phyloP scores from a whole-genome alignment of 2,888 invertebrate species.

The Linnaemya vulpina region DNA sequence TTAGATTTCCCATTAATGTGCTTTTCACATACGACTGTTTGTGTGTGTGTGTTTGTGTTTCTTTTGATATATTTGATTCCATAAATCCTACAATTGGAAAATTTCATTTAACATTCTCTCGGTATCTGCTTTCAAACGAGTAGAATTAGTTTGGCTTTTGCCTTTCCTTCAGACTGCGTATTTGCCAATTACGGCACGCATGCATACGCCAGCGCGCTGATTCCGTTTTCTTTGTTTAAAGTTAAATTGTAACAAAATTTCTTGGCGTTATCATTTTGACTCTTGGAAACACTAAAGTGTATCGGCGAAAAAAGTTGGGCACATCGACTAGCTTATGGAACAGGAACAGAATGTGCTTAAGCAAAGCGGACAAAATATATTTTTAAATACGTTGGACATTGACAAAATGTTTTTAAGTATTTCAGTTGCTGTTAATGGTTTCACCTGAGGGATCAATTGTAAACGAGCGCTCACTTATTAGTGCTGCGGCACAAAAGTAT shows the following conservation, averaged over 20 bases:
- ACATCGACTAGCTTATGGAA: conserved; percentile 20
- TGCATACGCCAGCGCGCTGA: conserved; percentile 11
- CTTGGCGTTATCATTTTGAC: neutral
- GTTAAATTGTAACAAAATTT: conserved; percentile 38
- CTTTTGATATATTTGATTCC: conserved; percentile 24
- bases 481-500: no score
- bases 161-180: conserved; percentile 4
- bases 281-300: neutral
- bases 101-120: conserved; percentile 28
- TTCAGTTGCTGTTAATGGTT: neutral
- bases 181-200: neutral
- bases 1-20: neutral
- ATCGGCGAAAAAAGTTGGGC: neutral
- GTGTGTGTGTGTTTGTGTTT: neutral
- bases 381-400: neutral
- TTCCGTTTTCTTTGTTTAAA: conserved; percentile 12
- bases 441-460: no score
- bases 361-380: neutral
- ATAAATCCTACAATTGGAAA: conserved; percentile 25
- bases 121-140: conserved; percentile 38
- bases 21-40: neutral
- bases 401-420: neutral
- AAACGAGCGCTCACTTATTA: no score
- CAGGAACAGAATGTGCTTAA: neutral
- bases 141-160: conserved; percentile 28